Evolutionary conservation across 2,888 invertebrate genomes (phyloP).

Genomic region (Pyrochroa serraticornis): DNA sequence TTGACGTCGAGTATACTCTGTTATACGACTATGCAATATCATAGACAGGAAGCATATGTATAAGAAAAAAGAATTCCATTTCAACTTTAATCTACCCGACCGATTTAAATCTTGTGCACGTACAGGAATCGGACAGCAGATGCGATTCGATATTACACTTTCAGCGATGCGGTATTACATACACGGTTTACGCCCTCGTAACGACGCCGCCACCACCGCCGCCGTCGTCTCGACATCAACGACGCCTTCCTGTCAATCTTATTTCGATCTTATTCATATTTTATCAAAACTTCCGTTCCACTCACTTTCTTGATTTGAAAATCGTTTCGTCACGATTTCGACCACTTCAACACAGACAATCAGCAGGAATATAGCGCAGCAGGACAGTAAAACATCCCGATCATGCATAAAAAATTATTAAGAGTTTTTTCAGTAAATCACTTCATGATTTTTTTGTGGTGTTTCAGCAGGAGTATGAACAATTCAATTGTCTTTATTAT

Average conservation of each 20-base stretch:
- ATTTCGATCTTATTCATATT: conserved; percentile 12
- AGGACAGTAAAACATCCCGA: no score
- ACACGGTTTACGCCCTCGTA: conserved; percentile 48
- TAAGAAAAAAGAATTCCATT: conserved; percentile 50
- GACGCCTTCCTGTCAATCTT: conserved; percentile 27
- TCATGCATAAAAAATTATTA: no score
- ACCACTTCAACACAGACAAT: no score
- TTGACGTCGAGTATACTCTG: conserved; percentile 35
- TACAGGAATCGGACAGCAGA: conserved; percentile 53
- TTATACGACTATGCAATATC: conserved; percentile 45
- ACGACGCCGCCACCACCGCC: conserved; percentile 29
- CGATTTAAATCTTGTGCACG: conserved; percentile 54
- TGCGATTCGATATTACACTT: conserved; percentile 51
- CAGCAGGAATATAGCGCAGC: no score
- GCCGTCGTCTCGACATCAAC: conserved; percentile 3
- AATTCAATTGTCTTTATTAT: no score
- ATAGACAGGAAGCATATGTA: conserved; percentile 48
- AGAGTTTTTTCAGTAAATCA: no score
- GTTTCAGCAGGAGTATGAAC: no score
- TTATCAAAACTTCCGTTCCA: conserved; percentile 9
- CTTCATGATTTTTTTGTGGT: no score
- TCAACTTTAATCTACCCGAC: conserved; percentile 49
- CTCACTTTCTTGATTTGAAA: neutral
- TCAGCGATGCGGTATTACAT: conserved; percentile 40
- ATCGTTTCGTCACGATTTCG: no score